Evolutionary conservation across 2,113 vertebrate species (phyloP).

Genomic region (Leucoraja erinaceus): DNA sequence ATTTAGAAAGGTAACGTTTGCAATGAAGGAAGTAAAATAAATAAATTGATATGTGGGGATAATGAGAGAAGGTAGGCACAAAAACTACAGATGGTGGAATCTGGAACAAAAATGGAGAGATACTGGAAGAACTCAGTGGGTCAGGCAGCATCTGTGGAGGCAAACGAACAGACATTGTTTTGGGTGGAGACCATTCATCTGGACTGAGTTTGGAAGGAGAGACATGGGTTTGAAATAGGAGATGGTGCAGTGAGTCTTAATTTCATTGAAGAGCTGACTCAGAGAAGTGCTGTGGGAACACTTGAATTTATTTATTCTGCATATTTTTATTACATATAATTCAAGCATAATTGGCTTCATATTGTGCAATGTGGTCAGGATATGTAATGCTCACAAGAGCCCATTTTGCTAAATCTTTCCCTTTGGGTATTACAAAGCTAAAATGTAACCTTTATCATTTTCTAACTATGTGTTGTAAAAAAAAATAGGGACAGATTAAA

Average conservation of each 20-base stretch:
- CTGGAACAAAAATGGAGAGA: no score
- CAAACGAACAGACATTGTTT: no score
- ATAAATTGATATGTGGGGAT: not conserved
- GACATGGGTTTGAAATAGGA: not conserved
- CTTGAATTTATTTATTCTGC: conserved; percentile 27
- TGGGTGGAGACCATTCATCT: no score
- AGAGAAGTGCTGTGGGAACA: not conserved
- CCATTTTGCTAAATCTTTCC: conserved; percentile 23
- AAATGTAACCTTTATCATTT: conserved; percentile 36
- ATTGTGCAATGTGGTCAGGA: not conserved
- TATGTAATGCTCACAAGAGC: conserved; percentile 6
- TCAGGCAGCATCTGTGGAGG: no score
- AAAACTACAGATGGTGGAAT: no score
- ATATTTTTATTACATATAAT: conserved; percentile 18
- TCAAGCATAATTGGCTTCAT: conserved; percentile 3
- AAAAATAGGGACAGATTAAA: conserved; percentile 31
- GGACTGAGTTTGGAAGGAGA: no score
- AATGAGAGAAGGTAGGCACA: not conserved
- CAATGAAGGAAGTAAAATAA: not conserved
- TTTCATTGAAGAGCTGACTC: not conserved
- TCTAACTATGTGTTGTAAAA: conserved; percentile 12
- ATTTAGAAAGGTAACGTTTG: not conserved
- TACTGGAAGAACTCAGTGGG: no score
- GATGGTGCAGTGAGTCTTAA: not conserved
- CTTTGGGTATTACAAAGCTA: conserved; percentile 33